Evolutionary conservation across 2,888 invertebrate genomes (phyloP), one percentile per base, ranked within the genome.

Genomic region (Agrotis segetum): DNA sequence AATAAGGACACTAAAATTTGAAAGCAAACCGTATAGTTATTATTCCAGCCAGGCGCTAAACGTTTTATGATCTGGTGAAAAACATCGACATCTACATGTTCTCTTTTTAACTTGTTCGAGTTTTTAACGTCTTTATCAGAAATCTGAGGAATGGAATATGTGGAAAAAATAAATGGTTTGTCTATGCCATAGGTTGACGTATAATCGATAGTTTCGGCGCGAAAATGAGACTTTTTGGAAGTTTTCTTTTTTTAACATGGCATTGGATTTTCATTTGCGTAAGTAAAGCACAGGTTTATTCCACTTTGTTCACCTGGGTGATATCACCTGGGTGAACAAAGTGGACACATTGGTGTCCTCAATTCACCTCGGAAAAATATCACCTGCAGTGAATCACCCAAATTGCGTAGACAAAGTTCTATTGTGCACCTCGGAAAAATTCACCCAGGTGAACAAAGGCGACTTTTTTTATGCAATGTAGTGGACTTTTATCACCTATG

Each of bases 51-150:
- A 47, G 17, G 58, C 58, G 62, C 66, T 53, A 47, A 49, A 67
- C 63, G 71, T 47, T 29, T 75, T 73, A 80, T 80, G 78, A 67
- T 71, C 53, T 78, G 64, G 64, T 56, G 34, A 78, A 83, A 69
- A 64, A 46, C 44, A 52, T 19, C 24, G 52, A 67, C 64, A 68
- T 64, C 59, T 59, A 46, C 50, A 55, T 47, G 50, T 66, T 67
- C 50, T 69, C 44, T 77, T 64, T 71, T 79, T 55, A 61, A 79
- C 1, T 49, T 66, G 24, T n/a, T 14, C 24, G 55, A 53, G 24
- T 21, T 69, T 44, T 65, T 34, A 40, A 59, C 19, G 29, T 17
- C 16, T 56, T 58, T 56, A 75, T 62, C 11, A 14, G 2, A 34
- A 65, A 64, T 65, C 16, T 40, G 49, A 46, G 53, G 49, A 49